These are phyloP conservation scores for Noctua janthina DNA, from an alignment of 2,888 invertebrate species.

Conservation along the genomic window DNA sequence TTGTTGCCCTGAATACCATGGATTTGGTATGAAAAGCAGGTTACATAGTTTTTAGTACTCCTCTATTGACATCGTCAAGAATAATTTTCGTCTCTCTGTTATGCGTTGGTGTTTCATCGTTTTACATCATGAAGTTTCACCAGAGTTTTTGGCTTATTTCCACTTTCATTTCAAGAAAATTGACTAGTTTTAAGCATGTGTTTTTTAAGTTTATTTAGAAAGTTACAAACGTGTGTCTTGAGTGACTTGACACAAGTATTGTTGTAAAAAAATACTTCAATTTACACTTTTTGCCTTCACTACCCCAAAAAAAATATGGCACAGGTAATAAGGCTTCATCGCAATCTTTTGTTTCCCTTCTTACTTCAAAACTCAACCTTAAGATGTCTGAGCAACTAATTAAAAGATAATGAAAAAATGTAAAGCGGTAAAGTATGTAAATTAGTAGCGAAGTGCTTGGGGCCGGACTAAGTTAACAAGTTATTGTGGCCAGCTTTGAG, in stretches of 20 bases:
- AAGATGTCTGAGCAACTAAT: slow-evolving; percentile 78
- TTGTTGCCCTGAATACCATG: neutral
- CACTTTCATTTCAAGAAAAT: neutral
- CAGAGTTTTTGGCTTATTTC: neutral
- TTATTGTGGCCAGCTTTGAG: slow-evolving; percentile 62
- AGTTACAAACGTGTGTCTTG: neutral
- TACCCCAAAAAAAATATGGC: slow-evolving; percentile 38
- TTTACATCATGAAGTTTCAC: neutral
- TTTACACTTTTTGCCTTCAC: neutral
- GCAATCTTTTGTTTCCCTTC: slow-evolving; percentile 50
- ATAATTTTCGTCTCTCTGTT: neutral
- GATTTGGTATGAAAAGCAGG: neutral
- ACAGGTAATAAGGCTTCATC: slow-evolving; percentile 69
- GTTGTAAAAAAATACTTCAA: neutral
- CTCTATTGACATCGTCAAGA: neutral
- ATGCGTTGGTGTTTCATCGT: neutral
- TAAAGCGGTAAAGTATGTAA: slow-evolving; percentile 81
- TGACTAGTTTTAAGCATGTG: neutral
- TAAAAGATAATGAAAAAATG: slow-evolving; percentile 85
- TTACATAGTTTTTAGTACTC: neutral
- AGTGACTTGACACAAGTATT: neutral
- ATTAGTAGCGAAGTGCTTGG: slow-evolving; percentile 73
- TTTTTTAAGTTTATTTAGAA: neutral
- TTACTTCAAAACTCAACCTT: slow-evolving; percentile 68
- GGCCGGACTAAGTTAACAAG: slow-evolving; percentile 62